Evolutionary conservation across 2,888 invertebrate genomes (phyloP).

Genomic region (Tenthredo scrophulariae): DNA sequence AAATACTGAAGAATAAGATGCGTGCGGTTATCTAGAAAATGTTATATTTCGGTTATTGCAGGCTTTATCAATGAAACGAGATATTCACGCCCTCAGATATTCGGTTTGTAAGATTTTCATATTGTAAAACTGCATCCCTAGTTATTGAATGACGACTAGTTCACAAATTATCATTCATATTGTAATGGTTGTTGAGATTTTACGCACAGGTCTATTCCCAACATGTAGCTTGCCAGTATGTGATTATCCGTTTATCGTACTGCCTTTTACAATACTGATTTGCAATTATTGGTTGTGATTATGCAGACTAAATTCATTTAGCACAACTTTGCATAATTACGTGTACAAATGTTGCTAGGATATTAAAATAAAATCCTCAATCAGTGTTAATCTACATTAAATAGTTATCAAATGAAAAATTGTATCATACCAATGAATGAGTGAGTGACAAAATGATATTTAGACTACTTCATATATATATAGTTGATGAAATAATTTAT

Average conservation of each 20-base stretch:
- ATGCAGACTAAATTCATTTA: constrained; percentile 2
- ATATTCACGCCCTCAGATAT: background rate
- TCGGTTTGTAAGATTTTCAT: background rate
- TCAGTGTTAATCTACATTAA: constrained; percentile 5
- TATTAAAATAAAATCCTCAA: background rate
- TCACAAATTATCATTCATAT: background rate
- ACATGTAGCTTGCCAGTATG: background rate
- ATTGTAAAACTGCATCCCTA: background rate
- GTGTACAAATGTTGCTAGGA: constrained; percentile 4
- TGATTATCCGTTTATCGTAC: background rate
- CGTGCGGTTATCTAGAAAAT: constrained; percentile 11
- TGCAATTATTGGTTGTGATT: constrained; percentile 28
- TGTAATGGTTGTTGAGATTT: background rate
- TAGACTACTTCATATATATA: background rate
- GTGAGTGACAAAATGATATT: constrained; percentile 2
- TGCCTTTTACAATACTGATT: background rate
- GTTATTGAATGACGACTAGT: background rate
- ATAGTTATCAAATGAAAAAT: background rate
- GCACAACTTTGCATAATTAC: constrained; percentile 1
- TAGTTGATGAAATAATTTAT: constrained; percentile 20
- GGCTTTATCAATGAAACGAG: background rate
- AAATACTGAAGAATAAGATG: constrained; percentile 10
- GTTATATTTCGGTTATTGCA: constrained; percentile 6
- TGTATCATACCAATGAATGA: background rate
- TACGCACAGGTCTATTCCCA: background rate